These are phyloP conservation scores for Zophobas morio DNA, from an alignment of 1,140 invertebrate species.

Conservation along the genomic window DNA sequence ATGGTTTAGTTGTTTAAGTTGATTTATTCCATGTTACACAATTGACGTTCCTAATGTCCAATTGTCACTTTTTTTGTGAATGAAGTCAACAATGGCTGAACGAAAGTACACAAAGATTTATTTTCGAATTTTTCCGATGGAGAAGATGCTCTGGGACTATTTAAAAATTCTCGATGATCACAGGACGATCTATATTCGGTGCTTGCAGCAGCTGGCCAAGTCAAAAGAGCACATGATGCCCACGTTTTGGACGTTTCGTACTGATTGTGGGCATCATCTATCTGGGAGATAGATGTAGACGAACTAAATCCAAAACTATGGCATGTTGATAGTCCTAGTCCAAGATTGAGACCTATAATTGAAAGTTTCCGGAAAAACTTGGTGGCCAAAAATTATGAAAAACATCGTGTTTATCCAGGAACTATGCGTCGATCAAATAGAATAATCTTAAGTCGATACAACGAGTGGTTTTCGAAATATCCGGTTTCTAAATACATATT, in stretches of 20 bases:
- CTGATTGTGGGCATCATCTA: conserved; percentile 43
- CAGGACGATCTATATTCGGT: conserved; percentile 57
- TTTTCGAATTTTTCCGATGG: conserved; percentile 56
- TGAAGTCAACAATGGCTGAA: conserved; percentile 21
- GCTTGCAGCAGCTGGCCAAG: conserved; percentile 56
- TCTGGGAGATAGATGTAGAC: too few species aligned
- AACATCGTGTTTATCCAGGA: too few species aligned
- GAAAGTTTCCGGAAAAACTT: too few species aligned
- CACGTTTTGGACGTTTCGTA: conserved; percentile 61
- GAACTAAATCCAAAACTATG: too few species aligned
- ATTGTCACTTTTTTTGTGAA: not conserved
- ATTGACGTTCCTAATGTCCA: not conserved
- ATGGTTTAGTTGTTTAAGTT: conserved; percentile 1
- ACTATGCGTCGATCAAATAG: too few species aligned
- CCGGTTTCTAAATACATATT: too few species aligned
- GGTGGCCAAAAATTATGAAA: too few species aligned
- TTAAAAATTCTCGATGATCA: conserved; percentile 57
- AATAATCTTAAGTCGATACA: too few species aligned
- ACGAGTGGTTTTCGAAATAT: too few species aligned
- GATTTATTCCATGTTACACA: not conserved
- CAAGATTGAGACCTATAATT: too few species aligned
- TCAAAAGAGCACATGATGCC: conserved; percentile 21
- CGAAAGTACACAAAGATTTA: conserved; percentile 27
- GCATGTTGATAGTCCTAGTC: too few species aligned
- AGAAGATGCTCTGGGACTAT: conserved; percentile 54